phyloP scores from a whole-genome alignment of 2,888 invertebrate species.

The Myopa tessellatipennis region DNA sequence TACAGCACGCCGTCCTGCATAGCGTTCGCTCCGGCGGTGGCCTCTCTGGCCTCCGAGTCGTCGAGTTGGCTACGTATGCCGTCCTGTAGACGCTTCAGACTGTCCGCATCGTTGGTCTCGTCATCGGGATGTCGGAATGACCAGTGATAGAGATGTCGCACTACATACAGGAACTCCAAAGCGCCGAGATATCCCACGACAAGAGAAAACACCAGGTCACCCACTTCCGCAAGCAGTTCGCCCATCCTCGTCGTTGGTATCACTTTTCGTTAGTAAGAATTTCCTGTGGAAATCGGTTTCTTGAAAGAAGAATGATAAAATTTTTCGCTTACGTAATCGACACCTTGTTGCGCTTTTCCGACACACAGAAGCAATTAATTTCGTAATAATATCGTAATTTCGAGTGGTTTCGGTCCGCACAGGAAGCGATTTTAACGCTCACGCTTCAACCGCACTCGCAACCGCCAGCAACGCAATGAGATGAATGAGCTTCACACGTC shows the following conservation, averaged over 20 bases:
- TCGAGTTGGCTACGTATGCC: constrained; percentile 56
- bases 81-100: constrained; percentile 59
- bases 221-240: constrained; percentile 71
- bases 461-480: constrained; percentile 39
- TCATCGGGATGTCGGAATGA: constrained; percentile 57
- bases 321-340: constrained; percentile 50
- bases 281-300: too few relatives aligned
- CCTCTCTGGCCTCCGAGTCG: constrained; percentile 55
- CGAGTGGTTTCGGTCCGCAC: not conserved
- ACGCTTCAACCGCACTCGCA: constrained; percentile 25
- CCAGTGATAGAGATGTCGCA: constrained; percentile 65
- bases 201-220: constrained; percentile 79
- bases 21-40: constrained; percentile 51
- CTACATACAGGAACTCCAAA: constrained; percentile 71
- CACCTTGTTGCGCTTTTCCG: constrained; percentile 21
- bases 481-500: constrained; percentile 15
- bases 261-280: too few relatives aligned
- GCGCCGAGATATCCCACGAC: constrained; percentile 82
- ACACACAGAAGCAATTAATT: constrained; percentile 38
- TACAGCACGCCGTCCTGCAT: constrained; percentile 67
- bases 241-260: constrained; percentile 45
- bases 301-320: not conserved
- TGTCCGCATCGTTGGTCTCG: constrained; percentile 51
- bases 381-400: constrained; percentile 36
- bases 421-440: not conserved